These are phyloP conservation scores for Nylanderia fulva DNA, from an alignment of 1,140 invertebrate species.

Conservation along the genomic window DNA sequence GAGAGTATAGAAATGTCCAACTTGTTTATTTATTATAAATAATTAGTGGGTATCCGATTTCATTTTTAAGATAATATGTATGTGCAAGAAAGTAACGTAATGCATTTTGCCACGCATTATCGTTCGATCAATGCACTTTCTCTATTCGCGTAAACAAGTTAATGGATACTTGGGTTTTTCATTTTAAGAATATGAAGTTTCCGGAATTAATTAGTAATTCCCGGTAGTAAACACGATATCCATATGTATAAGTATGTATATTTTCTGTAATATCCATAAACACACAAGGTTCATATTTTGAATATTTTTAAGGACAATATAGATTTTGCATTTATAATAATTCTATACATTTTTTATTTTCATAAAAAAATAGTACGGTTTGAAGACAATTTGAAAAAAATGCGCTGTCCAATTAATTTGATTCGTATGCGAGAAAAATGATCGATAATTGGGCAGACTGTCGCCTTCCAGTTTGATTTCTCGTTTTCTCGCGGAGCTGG, in stretches of 20 bases:
- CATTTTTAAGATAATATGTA: slow-evolving; percentile 12
- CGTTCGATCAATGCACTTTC: slow-evolving; percentile 13
- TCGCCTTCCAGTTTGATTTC: slow-evolving; percentile 41
- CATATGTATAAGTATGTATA: neutral
- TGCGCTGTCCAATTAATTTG: too few relatives aligned
- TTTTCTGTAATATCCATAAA: slow-evolving; percentile 19
- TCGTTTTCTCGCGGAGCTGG: slow-evolving; percentile 41
- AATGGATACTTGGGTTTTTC: neutral
- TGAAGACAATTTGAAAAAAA: too few relatives aligned
- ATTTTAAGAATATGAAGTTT: neutral
- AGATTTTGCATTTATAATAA: too few relatives aligned
- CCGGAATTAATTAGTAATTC: slow-evolving; percentile 5
- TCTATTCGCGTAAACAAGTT: slow-evolving; percentile 21
- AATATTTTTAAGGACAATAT: neutral
- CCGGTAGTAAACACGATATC: neutral
- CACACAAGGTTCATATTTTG: neutral
- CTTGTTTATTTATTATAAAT: slow-evolving; percentile 26
- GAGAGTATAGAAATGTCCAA: neutral
- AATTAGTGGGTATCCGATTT: slow-evolving; percentile 9
- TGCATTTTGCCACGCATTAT: neutral
- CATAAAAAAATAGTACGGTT: too few relatives aligned
- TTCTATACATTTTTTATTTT: too few relatives aligned
- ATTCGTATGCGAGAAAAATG: too few relatives aligned
- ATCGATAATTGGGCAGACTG: slow-evolving; percentile 10
- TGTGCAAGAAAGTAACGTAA: slow-evolving; percentile 19